phyloP scores from a whole-genome alignment of 2,113 vertebrate genomes.

The Prunella himalayana region DNA sequence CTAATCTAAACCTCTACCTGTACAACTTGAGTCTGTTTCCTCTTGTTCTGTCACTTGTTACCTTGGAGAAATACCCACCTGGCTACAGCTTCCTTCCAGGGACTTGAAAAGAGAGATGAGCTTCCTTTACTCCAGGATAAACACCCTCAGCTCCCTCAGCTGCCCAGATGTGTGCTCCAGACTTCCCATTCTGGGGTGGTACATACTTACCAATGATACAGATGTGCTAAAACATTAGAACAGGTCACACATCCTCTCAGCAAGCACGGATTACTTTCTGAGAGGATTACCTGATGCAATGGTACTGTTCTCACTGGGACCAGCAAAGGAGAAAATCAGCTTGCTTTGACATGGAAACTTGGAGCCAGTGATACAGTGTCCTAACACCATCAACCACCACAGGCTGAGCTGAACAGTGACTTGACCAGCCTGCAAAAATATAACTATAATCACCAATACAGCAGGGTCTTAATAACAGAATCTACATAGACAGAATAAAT shows the following conservation, averaged over 20 bases:
- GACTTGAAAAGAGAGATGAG: not conserved
- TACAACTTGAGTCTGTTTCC: not conserved
- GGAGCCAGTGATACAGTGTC: fast-evolving
- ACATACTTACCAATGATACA: not conserved
- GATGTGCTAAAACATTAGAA: not conserved
- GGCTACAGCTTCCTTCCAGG: not conserved
- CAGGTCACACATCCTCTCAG: not conserved
- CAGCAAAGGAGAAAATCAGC: not conserved
- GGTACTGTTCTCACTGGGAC: not conserved
- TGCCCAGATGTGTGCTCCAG: not conserved
- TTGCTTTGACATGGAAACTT: not conserved
- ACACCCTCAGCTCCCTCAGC: not conserved
- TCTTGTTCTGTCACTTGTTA: not conserved
- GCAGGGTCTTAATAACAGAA: not conserved
- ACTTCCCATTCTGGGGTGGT: not conserved
- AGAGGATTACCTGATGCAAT: not conserved
- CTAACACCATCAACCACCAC: fast-evolving
- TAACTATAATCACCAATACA: not conserved
- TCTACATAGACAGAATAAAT: not conserved
- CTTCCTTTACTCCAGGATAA: not conserved
- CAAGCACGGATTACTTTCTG: not conserved
- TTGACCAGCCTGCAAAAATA: not conserved
- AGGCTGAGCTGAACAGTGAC: not conserved
- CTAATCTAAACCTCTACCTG: not conserved
- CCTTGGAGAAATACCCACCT: not conserved